Evolutionary conservation across 2,113 vertebrate genomes (phyloP), one percentile per base, ranked within the genome.

Genomic region (Todiramphus saurophagus): DNA sequence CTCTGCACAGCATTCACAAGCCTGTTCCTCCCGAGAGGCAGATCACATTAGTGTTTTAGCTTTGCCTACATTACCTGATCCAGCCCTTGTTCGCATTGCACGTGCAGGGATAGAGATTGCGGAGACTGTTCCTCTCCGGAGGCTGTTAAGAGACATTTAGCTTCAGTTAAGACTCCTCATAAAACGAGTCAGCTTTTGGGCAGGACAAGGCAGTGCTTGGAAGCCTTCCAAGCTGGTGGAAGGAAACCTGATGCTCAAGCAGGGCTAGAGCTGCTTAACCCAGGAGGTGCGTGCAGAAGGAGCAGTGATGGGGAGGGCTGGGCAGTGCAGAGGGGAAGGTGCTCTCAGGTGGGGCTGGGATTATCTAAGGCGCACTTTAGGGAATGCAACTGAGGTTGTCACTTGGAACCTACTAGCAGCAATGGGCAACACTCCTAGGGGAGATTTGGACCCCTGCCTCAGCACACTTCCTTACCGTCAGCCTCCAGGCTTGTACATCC

Each of bases 251-350:
- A 68, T 67, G 50, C 33, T 73, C 48, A 86, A 68, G 68, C 51
- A 18, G 58, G 25, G 14, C 46, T 79, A 55, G 58, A 56, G 8
- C 59, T 30, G 53, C 62, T 80, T 1, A 2, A 83, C 28, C 33
- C 28, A 25, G 58, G 70, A 70, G 77, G 48, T 5, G 3, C 0
- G 0, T 46, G 24, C 24, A 41, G 76, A 44, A 77, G 64, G 48
- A 82, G 56, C 0, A 7, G 55, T 78, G 79, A 18, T 8, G 35
- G 50, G 31, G 60, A 63, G 75, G 41, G 23, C 41, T 16, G 70
- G 16, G 58, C 0, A 1, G 39, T 0, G 0, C 0, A 1, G 46
- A 19, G 56, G 31, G 14, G 41, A 68, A 24, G 24, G 24, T 41
- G 33, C 5, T n/a, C 23, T 77, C 23, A 18, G 72, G 39, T 75